Base-by-base conservation (phyloP, 2,113 vertebrate species). In the Ctenodactylus gundi region DNA sequence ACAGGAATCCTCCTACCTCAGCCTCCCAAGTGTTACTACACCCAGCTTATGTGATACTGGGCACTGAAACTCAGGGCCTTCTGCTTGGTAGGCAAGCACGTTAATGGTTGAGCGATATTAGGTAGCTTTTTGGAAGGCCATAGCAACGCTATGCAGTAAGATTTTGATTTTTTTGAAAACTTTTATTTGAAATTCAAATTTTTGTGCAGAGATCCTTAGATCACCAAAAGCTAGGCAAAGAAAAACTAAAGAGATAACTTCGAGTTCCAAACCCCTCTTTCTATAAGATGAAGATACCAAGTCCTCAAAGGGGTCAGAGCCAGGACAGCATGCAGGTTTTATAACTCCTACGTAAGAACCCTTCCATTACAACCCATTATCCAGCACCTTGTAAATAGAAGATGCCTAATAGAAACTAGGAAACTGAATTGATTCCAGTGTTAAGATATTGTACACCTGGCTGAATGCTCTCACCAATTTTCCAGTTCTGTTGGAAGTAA, bases 321-420 rank as follows among this genome's bases (percentile, higher is more conserved):
- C 62, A 85, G 58, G 72, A 85, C 64, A 88, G 29, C 90, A 96
- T 68, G 36, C 64, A 90, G 29, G 36, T 67, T 80, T 95, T 87
- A 75, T 88, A 92, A 70, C 20, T 76, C 53, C 23, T 58, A 90
- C 20, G 27, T 46, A 95, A 90, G 13, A 84, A 29, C 36, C 34
- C 10, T 94, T 94, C 72, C 27, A 85, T 39, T 85, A 58, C 11
- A 87, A 53, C 60, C 81, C 60, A 81, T 92, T 89, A 80, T 65
- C 51, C 62, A 51, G 39, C 64, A 91, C 41, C 53, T 87, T 62
- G 2, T 34, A 93, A 20, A 92, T 34, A 80, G n/a, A 89, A 90
- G 94, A 90, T 49, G 4, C 23, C 75, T 93, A 81, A 95, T 85
- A 91, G 90, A 80, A 60, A 85, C 49, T 72, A 88, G 73, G 94